Evolutionary conservation across 2,797 vertebrate genomes (phyloP).

Genomic region (Heliangelus exortis): DNA sequence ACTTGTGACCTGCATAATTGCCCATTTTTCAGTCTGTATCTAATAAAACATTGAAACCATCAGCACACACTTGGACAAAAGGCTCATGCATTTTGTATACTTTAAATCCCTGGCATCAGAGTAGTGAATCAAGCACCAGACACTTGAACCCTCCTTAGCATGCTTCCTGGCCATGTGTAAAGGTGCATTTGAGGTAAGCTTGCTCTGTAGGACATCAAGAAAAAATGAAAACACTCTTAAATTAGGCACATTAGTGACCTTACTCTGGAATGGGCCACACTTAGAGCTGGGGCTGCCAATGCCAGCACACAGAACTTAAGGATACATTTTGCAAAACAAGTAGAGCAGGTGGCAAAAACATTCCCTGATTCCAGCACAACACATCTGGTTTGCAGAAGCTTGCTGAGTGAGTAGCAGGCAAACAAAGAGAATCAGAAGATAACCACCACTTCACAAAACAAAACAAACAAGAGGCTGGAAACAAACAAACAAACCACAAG

Average conservation of each 20-base stretch:
- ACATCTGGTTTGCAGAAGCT: rapidly evolving
- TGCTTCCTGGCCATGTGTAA: rapidly evolving
- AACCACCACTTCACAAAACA: background rate
- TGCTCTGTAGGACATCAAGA: background rate
- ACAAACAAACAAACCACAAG: background rate
- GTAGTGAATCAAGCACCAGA: background rate
- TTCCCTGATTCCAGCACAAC: background rate
- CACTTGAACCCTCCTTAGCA: background rate
- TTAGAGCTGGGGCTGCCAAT: background rate
- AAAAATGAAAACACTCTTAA: background rate
- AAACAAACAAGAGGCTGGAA: background rate
- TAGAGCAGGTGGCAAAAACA: background rate
- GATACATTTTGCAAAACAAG: background rate
- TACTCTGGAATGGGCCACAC: background rate
- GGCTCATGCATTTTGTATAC: background rate
- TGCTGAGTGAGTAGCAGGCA: background rate
- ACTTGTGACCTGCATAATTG: background rate
- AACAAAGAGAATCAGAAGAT: background rate
- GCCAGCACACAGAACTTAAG: background rate
- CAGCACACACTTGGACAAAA: background rate
- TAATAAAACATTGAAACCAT: background rate
- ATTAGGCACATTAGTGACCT: background rate
- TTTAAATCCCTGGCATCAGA: background rate
- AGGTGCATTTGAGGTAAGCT: background rate
- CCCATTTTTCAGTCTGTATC: background rate